Percentiles rank a stretch among this genome's conserved stretches.
phyloP scores from a whole-genome alignment of 2,797 vertebrate genomes.

The Apogon talboti region DNA sequence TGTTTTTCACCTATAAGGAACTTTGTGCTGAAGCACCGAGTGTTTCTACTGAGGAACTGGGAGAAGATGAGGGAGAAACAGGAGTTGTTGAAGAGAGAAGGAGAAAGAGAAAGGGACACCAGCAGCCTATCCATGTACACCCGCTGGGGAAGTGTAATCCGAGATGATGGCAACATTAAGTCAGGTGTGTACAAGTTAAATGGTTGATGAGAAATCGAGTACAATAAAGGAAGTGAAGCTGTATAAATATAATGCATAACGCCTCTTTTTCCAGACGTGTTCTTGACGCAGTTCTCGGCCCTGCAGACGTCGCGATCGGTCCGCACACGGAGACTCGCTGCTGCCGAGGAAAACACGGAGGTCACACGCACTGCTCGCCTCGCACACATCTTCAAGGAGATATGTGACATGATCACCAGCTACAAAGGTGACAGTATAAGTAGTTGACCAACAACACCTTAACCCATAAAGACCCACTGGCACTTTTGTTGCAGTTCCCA shows the following conservation, averaged over 20 bases:
- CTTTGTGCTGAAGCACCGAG: conserved; percentile 95
- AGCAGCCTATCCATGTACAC: conserved; percentile 88
- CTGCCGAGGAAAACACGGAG: conserved; percentile 96
- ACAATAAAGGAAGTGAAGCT: neutral
- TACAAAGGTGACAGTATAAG: conserved; percentile 88
- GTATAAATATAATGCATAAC: neutral
- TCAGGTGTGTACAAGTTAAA: conserved; percentile 81
- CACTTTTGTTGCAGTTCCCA: too few relatives aligned
- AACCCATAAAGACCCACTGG: too few relatives aligned
- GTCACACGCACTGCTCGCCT: conserved; percentile 97
- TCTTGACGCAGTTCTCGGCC: conserved; percentile 99
- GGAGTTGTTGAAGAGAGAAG: conserved; percentile 91
- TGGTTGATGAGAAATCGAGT: neutral
- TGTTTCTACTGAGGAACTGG: conserved; percentile 97
- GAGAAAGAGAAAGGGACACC: conserved; percentile 83
- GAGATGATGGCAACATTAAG: conserved; percentile 97
- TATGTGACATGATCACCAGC: conserved; percentile 96
- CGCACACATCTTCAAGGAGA: conserved; percentile 99
- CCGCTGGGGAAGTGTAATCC: conserved; percentile 94
- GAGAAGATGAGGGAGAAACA: conserved; percentile 96
- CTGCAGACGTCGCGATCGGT: conserved; percentile 96
- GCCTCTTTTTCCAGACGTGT: conserved; percentile 89
- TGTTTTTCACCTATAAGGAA: conserved; percentile 82
- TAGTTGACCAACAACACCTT: too few relatives aligned
- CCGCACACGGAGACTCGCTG: conserved; percentile 92